Evolutionary conservation across 2,888 invertebrate species (phyloP).

Genomic region (Plemyria rubiginata): DNA sequence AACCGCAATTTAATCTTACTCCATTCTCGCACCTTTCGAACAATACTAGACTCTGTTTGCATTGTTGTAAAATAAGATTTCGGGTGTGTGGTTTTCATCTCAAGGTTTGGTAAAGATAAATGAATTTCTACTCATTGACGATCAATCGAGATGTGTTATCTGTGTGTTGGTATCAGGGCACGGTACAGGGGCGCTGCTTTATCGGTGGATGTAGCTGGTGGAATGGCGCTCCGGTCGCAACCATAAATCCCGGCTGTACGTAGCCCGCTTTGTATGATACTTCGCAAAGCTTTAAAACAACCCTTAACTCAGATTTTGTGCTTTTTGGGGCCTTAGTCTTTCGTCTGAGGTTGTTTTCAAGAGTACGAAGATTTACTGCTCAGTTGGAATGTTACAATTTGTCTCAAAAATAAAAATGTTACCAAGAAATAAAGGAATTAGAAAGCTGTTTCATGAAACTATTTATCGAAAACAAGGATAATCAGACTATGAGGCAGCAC

Average conservation of each 20-base stretch:
- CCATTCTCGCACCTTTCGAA: conserved; percentile 31
- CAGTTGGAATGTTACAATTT: neutral
- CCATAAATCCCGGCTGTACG: conserved; percentile 22
- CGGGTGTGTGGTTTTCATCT: conserved; percentile 29
- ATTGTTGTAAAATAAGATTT: conserved; percentile 43
- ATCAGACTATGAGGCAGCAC: too few species aligned
- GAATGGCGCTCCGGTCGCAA: conserved; percentile 15
- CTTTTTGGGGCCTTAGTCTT: neutral
- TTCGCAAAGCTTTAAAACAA: conserved; percentile 25
- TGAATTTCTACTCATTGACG: conserved; percentile 82
- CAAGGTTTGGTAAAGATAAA: conserved; percentile 72
- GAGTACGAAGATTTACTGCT: neutral
- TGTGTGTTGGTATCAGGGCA: conserved; percentile 72
- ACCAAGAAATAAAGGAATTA: too few species aligned
- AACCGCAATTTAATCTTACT: conserved; percentile 55
- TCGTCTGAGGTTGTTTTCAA: conserved; percentile 1
- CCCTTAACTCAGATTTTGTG: conserved; percentile 12
- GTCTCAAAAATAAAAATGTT: neutral
- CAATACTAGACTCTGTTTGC: conserved; percentile 36
- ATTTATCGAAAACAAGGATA: too few species aligned
- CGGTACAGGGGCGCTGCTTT: conserved; percentile 28
- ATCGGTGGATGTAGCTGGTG: conserved; percentile 29
- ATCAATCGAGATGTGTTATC: conserved; percentile 79
- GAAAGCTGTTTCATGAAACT: too few species aligned
- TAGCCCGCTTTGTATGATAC: conserved; percentile 26